phyloP scores from a whole-genome alignment of 2,888 invertebrate genomes.

The Plebejus argus region DNA sequence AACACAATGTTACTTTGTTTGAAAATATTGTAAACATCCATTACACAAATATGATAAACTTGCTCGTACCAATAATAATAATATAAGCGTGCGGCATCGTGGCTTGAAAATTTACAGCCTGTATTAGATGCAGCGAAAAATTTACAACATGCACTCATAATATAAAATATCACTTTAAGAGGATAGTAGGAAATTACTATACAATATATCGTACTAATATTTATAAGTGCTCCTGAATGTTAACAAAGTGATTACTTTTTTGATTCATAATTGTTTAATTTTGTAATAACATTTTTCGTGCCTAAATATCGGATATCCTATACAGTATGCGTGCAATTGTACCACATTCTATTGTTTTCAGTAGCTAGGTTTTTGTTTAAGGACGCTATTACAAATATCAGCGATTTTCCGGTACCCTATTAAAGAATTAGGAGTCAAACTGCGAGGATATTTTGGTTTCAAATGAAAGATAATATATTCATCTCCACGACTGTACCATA shows the following conservation, averaged over 20 bases:
- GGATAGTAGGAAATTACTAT: not conserved
- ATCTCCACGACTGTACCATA: no score
- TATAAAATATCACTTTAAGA: conserved; percentile 18
- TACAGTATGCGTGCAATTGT: no score
- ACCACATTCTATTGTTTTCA: no score
- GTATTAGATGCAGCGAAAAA: not conserved
- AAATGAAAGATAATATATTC: no score
- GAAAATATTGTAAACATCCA: conserved; percentile 1
- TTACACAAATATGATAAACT: conserved; percentile 13
- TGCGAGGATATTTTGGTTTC: no score
- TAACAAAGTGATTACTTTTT: no score
- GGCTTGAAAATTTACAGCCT: not conserved
- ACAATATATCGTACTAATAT: not conserved
- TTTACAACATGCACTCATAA: not conserved
- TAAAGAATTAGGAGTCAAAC: no score
- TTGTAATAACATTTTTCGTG: not conserved
- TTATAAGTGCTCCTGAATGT: not conserved
- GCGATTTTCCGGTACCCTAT: no score
- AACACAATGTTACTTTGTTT: not conserved
- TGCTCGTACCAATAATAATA: not conserved
- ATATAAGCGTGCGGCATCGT: not conserved
- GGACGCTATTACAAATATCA: no score
- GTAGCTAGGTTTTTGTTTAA: no score
- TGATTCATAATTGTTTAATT: no score
- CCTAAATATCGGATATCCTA: no score